Base-by-base conservation (phyloP, 2,888 invertebrate species). In the Cecidostiba fungosa region DNA sequence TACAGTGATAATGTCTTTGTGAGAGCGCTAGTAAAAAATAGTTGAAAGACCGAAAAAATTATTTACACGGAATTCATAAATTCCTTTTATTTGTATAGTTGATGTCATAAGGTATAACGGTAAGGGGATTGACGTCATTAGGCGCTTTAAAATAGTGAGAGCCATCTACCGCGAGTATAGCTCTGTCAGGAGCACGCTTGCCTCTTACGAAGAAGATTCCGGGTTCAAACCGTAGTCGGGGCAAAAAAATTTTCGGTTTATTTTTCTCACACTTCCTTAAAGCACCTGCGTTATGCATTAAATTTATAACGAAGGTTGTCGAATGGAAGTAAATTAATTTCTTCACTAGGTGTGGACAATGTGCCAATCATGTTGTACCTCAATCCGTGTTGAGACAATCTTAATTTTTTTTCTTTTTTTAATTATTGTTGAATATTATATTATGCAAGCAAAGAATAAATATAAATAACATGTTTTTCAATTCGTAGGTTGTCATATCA, bases 401-500 rank as follows among this genome's bases (percentile, higher is more conserved):
- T 36, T 54, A 76, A 6, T 23, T 59, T 59, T 23, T 23, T n/a
- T n/a, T 19, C 5, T 23, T 62, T 62, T 26, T 66, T 66, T 29
- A 14, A 66, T 26, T 14, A 26, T 29, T 23, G 4, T 62, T 62
- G 3, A 26, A 1, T 66, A 29, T 66, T 29, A n/a, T 66, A 66
- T n/a, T 50, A 50, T 19, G 10, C 10, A 59, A 59, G 10, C n/a
- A 5, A 59, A n/a, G 4, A n/a, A 59, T 59, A 23, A 50, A 59
- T 59, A 14, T 19, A n/a, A 19, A n/a, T n/a, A 19, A 59, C n/a
- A n/a, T n/a, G 2, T 59, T 10, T 59, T 81, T 50, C 59, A 59
- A 19, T 69, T 85, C 84, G 1, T 92, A 97, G 98, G 98, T 89
- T 99, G 99, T 94, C 97, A 98, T 92, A 97, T 98, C 93, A 99